Conservation (phyloP, 1,140 invertebrate genomes). For the Leptinotarsa lineolata region DNA sequence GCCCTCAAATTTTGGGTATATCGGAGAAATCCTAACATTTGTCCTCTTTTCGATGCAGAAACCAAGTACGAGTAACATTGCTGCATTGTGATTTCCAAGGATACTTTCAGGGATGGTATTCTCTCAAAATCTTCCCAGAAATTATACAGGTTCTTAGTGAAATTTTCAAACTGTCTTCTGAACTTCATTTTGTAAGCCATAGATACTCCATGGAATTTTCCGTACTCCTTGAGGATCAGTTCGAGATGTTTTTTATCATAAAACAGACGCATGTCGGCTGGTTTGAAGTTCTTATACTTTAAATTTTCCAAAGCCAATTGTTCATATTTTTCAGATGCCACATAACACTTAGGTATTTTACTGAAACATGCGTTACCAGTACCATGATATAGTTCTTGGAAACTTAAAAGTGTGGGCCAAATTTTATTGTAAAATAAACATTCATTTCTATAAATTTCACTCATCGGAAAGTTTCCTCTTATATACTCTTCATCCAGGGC, state of each 20-base stretch:
- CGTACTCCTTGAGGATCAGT: conserved; percentile 32
- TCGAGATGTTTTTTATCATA: conserved; percentile 29
- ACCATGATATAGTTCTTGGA: too few species aligned
- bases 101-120: not conserved
- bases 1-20: too few species aligned
- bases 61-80: not conserved
- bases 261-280: conserved; percentile 27
- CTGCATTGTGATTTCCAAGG: not conserved
- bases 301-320: conserved; percentile 56
- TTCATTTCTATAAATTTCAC: conserved; percentile 3
- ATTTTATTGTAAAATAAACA: conserved; percentile 18
- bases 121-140: not conserved
- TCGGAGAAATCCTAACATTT: too few species aligned
- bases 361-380: conserved; percentile 7
- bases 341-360: conserved; percentile 19
- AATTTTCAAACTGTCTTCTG: not conserved
- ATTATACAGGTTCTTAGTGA: not conserved
- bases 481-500: not conserved
- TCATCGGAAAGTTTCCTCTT: not conserved
- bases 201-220: conserved; percentile 47
- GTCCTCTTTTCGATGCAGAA: not conserved
- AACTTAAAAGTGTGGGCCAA: not conserved
- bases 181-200: conserved; percentile 55
- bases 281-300: conserved; percentile 20
- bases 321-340: conserved; percentile 53